Conservation (phyloP, 2,113 vertebrate species). For the Philantomba maxwellii region DNA sequence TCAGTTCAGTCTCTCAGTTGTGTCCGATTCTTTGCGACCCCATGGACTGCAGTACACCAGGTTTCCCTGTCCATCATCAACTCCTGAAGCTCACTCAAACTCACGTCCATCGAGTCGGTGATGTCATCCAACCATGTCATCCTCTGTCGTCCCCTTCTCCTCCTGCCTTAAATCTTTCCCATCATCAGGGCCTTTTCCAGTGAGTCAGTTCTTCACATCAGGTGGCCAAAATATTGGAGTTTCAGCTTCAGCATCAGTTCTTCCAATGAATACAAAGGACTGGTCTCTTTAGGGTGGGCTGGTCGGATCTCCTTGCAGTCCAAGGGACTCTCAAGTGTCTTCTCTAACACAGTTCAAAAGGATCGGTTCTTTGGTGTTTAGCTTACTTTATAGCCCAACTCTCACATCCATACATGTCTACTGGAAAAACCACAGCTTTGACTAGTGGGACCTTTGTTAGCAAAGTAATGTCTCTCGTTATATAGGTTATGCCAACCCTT, state of each 20-base stretch:
- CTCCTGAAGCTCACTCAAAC: rapidly evolving
- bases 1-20: neutral
- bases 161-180: neutral
- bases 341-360: neutral
- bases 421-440: neutral
- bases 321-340: neutral
- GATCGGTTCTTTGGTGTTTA: neutral
- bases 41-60: neutral
- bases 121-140: neutral
- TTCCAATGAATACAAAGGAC: neutral
- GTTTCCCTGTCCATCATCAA: neutral
- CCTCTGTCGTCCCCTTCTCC: rapidly evolving
- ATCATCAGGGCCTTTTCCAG: neutral
- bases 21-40: rapidly evolving
- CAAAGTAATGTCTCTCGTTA: neutral
- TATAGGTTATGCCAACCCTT: neutral
- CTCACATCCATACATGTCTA: neutral
- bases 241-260: neutral
- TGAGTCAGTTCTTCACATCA: neutral
- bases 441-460: neutral
- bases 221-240: neutral
- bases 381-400: neutral
- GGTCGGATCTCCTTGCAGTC: neutral
- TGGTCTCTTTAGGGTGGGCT: neutral
- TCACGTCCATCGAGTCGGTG: rapidly evolving